Evolutionary conservation across 1,140 invertebrate genomes (phyloP), one percentile per base, ranked within the genome.

Genomic region (Drosophila bocki): DNA sequence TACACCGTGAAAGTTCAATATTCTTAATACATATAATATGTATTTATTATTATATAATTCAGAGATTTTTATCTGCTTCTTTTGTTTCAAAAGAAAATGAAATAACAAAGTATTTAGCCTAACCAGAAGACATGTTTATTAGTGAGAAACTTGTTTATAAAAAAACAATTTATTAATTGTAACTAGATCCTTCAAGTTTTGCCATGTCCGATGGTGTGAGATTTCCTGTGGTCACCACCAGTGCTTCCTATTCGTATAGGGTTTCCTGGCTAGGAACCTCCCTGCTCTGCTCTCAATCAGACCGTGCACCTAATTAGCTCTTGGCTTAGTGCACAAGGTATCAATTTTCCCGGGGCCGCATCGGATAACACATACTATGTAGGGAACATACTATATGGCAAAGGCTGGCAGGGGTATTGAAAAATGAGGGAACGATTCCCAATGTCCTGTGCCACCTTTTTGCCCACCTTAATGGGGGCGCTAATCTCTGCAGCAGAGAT

Each of bases 401-500:
- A 32, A n/a, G 44, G 51, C 60, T 44, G 70, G 35, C 47, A 39
- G 50, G 75, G 48, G 57, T 62, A 74, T 60, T 61, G 33, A 37
- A 69, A 61, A 78, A 78, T 56, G 35, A 51, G 48, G 44, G 17
- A 69, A 78, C 60, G 48, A 69, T 77, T 64, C 35, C 64, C 51
- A 56, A 65, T 71, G 82, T 69, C 74, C 78, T 74, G 75, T 62
- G 75, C 75, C 83, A 86, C 83, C 71, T 86, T 86, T 82, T 80
- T 78, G 42, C 54, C 63, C 67, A 71, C 78, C 84, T 68, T 74
- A 83, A 88, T 88, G 80, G 80, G 80, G 79, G 76, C 71, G 83
- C 83, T 87, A 86, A 86, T 86, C 83, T 87, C 84, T 87, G 80
- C 80, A 63, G 63, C 80, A 82, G 75, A 87, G 82, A 86, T 86